Base-by-base conservation (phyloP, 2,113 vertebrate genomes). In the Prunella himalayana region DNA sequence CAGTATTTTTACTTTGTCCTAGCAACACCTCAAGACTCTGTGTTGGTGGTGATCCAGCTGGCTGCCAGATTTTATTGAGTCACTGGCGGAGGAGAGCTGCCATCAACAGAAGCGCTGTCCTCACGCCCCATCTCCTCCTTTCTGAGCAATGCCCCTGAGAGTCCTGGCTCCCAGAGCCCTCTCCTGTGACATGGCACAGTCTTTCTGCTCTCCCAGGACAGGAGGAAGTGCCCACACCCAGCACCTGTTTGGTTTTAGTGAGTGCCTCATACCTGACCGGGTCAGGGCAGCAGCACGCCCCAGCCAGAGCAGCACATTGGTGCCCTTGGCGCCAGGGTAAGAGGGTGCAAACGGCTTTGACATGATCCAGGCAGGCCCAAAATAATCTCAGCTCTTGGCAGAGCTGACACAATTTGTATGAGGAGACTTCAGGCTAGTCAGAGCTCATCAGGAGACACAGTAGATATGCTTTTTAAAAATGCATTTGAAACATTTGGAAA, bases 351-450 rank as follows among this genome's bases (percentile, higher is more conserved):
- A 86, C 0, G 7, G 66, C 59, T 64, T 91, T 95, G 75, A 89
- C 49, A 13, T 16, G 9, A 79, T 82, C 45, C 6, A 19, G 35
- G 50, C 6, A 4, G 84, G 71, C 51, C 82, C 64, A 82, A 80
- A 95, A 95, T 83, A 94, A 94, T 77, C 49, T 53, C 37, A 37
- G 61, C 14, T 95, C 54, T 66, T 91, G 79, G 91, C 90, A 95
- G 63, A 91, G 59, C n/a, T 75, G 70, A 30, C 66, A 76, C 69
- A 75, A n/a, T 45, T 54, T 42, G 24, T 50, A 69, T 17, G 57
- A 57, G 54, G 59, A 92, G 50, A 73, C 50, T 79, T 87, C 23
- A 80, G 66, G 51, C 50, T 50, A 53, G 54, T 81, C 64, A 57
- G 47, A 39, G 49, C n/a, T 68, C 0, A 0, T 45, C 44, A 72